These are phyloP conservation scores for Tillus elongatus DNA, from an alignment of 2,888 invertebrate species.

Conservation along the genomic window DNA sequence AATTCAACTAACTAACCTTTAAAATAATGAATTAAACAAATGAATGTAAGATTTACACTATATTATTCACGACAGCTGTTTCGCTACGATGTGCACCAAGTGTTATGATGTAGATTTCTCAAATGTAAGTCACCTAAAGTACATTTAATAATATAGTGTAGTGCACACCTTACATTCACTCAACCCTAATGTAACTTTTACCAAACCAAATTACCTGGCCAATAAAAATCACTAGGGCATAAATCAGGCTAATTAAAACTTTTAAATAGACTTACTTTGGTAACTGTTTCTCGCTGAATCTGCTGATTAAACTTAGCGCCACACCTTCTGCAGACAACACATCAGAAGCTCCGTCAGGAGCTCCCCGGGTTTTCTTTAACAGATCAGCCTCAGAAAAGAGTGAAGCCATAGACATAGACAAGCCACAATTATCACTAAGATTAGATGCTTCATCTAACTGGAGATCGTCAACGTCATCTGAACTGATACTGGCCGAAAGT, in stretches of 20 bases:
- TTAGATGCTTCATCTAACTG: constrained; percentile 37
- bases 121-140: too few relatives aligned
- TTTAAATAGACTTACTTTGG: constrained; percentile 42
- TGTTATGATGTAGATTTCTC: too few relatives aligned
- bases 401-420: constrained; percentile 55
- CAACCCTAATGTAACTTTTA: too few relatives aligned
- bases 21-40: too few relatives aligned
- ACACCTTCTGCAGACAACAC: constrained; percentile 67
- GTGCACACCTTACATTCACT: too few relatives aligned
- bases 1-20: too few relatives aligned
- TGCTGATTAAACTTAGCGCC: constrained; percentile 64
- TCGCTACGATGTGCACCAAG: too few relatives aligned
- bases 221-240: too few relatives aligned
- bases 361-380: constrained; percentile 38
- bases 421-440: constrained; percentile 41
- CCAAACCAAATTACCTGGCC: too few relatives aligned
- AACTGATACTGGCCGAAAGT: constrained; percentile 42
- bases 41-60: too few relatives aligned
- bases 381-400: constrained; percentile 52
- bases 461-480: constrained; percentile 46
- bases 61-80: too few relatives aligned
- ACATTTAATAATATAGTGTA: too few relatives aligned
- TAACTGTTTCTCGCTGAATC: constrained; percentile 65
- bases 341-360: constrained; percentile 44
- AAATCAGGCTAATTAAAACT: neutral